Base-by-base conservation (phyloP, 2,113 vertebrate genomes). In the Chascanopsetta lugubris region DNA sequence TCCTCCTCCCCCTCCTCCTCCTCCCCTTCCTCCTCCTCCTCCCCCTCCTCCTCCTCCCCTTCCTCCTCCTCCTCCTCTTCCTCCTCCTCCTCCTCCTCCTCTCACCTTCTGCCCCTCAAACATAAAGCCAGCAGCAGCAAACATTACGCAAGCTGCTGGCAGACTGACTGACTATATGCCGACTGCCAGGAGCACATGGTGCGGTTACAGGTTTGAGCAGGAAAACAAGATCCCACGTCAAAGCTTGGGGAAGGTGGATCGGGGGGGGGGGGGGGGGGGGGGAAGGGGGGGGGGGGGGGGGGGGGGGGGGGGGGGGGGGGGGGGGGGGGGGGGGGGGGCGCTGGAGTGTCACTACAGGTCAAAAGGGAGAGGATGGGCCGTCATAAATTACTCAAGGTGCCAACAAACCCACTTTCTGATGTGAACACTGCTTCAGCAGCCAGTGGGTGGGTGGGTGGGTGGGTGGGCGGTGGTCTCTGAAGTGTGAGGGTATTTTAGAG, bases 81-180 rank as follows among this genome's bases (percentile, higher is more conserved):
- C n/a, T n/a, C n/a, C 25, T 62, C 32, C 48, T 51, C 80, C 68
- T 79, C 72, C 64, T 79, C 82, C 76, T 79, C 71, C 60, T 74
- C 80, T 87, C 63, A 85, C 58, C 76, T 85, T 75, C 72, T 64
- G 51, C 45, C 67, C 64, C 34, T 77, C 46, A 77, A 85, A 83
- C 82, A 72, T 69, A 81, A 82, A 70, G 75, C 77, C 58, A 54
- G 40, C 74, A 68, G 79, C 62, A 82, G 84, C 83, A 91, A 89
- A 89, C 77, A 89, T 93, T 92, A 79, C 83, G 71, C 86, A 92
- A 92, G 69, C 0, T 4, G 18, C 27, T 79, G 79, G 63, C 61
- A 9, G 53, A 63, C 67, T 21, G 34, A 38, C 13, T 15, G n/a
- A n/a, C n/a, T n/a, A n/a, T n/a, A 47, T 55, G 36, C 17, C 49